A percentile compares a stretch with the other conserved stretches of the same genome.
Evolutionary conservation across 2,113 vertebrate species (phyloP).

Genomic region (Poeciliopsis retropinna): DNA sequence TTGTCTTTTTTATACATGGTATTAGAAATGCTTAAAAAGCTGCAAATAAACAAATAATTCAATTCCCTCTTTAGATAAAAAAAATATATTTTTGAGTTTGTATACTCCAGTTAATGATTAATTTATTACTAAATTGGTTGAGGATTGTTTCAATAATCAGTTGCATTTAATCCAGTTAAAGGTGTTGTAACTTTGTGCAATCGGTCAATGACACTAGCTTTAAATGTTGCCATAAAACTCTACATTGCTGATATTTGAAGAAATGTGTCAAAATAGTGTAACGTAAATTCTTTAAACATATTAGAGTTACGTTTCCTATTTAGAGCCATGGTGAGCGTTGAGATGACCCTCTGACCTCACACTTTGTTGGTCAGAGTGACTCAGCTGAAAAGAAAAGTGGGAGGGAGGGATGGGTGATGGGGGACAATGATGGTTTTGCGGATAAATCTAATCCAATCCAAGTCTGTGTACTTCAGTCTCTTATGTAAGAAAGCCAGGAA

Average conservation of each 20-base stretch:
- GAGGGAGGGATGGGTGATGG: not conserved
- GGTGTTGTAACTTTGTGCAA: too few species aligned
- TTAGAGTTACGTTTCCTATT: not conserved
- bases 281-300: not conserved
- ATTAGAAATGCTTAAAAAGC: too few species aligned
- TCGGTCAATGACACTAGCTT: not conserved
- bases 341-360: not conserved
- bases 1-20: too few species aligned
- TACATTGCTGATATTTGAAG: too few species aligned
- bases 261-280: too few species aligned
- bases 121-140: too few species aligned
- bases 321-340: not conserved
- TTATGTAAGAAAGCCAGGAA: slow-evolving; percentile 20
- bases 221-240: not conserved
- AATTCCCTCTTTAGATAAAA: too few species aligned
- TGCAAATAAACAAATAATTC: too few species aligned
- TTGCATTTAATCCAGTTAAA: too few species aligned
- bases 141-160: too few species aligned
- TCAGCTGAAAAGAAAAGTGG: slow-evolving; percentile 35
- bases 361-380: slow-evolving; percentile 52
- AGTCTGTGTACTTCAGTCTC: slow-evolving; percentile 44
- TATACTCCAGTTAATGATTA: too few species aligned
- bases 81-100: too few species aligned
- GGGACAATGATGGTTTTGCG: slow-evolving; percentile 15
- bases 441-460: slow-evolving; percentile 42